These are phyloP conservation scores for Dreissena polymorpha DNA, from an alignment of 1,140 invertebrate genomes.

Conservation along the genomic window DNA sequence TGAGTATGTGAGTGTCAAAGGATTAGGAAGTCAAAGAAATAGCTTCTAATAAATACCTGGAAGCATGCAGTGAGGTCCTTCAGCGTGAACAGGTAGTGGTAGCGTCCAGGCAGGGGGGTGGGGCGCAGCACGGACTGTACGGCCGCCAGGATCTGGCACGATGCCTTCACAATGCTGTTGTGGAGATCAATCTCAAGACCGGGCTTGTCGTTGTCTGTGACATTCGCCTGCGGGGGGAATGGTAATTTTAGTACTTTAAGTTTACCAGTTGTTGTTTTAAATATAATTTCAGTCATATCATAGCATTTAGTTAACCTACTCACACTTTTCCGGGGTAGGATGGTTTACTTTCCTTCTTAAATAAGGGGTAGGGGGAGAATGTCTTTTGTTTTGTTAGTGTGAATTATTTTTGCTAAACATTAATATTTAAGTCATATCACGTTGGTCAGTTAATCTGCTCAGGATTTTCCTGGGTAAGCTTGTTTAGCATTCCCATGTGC, in stretches of 20 bases:
- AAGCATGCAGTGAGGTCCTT: slow-evolving; percentile 78
- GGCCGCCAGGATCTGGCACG: slow-evolving; percentile 74
- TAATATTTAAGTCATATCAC: no score
- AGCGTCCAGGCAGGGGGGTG: slow-evolving; percentile 75
- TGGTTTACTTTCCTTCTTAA: background rate
- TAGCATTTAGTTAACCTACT: no score
- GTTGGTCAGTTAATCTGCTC: no score
- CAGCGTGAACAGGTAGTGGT: slow-evolving; percentile 79
- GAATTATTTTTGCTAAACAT: no score
- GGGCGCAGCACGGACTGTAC: slow-evolving; percentile 75
- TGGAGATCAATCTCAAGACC: slow-evolving; percentile 77
- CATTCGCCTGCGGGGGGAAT: slow-evolving; percentile 68
- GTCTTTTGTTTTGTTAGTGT: no score
- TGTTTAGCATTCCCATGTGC: no score
- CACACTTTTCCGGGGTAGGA: background rate
- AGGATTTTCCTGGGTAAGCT: no score
- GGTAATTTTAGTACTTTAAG: background rate
- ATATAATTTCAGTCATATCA: no score
- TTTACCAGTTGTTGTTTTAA: no score
- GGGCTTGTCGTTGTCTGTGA: slow-evolving; percentile 73
- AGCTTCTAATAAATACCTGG: slow-evolving; percentile 67
- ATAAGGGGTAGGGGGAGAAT: no score
- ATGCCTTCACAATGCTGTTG: slow-evolving; percentile 75
- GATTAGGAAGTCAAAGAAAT: no score
- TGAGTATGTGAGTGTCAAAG: no score